Base-by-base conservation (phyloP, 2,113 vertebrate genomes). In the Sceloporus tristichus region DNA sequence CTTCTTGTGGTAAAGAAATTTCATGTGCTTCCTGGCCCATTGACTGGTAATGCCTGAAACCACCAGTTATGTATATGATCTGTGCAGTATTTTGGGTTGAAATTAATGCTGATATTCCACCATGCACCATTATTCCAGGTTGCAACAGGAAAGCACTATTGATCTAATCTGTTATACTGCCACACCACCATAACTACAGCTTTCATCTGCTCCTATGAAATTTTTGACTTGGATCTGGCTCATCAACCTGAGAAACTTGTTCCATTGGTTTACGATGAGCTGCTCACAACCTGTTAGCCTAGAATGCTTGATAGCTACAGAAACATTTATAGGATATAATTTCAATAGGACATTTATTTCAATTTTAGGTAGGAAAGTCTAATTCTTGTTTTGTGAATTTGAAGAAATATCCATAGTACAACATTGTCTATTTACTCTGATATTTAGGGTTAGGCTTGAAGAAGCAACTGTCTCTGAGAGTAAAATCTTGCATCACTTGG, bases 401-500 rank as follows among this genome's bases (percentile, higher is more conserved):
- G 18, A 70, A 73, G 38, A 6, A 56, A 38, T 3, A 5, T 0
- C 21, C 48, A 62, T 62, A 16, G 7, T 38, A 25, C 10, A 5
- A 4, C 14, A 34, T 23, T 40, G 56, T 18, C 18, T 3, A 9
- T 25, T 5, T n/a, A 27, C 13, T 70, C 18, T 38, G 38, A 42
- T 70, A 73, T 18, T 23, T 9, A 0, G 23, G 29, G 56, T 48
- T 82, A 68, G 53, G 2, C 0, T 23, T 38, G 2, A 40, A 1
- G 21, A 18, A 65, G 21, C 1, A 0, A 0, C 16, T 19, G 48
- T 42, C 2, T 65, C 62, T 0, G 1, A 25, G 21, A 3, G 0
- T 65, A 18, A 3, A 1, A 21, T 42, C 40, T 71, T 25, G n/a
- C 14, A 48, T 9, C 23, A 0, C 25, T 9, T 16, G 54, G 5